Base-by-base conservation (phyloP, 2,113 vertebrate species). In the Heterotis niloticus region DNA sequence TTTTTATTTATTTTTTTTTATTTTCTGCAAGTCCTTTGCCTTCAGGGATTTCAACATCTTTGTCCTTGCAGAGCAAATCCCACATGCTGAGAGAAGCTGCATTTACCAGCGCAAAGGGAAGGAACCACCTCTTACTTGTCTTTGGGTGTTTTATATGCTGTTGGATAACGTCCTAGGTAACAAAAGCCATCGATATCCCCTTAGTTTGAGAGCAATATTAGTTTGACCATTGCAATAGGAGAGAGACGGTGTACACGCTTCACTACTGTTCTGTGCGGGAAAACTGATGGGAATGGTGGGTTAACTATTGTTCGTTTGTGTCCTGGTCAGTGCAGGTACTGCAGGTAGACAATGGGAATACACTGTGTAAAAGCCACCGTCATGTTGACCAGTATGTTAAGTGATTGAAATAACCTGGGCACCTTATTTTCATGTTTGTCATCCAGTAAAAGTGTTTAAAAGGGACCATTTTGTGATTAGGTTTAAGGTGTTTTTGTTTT, bases 391-490 rank as follows among this genome's bases (percentile, higher is more conserved):
- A 57, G 34, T 77, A 68, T 68, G 68, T 54, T 67, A 26, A 81
- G 73, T 51, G 59, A 70, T 80, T 65, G 54, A 78, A 52, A 76
- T 76, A 24, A n/a, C 51, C 73, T 62, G 24, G 65, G 68, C 29
- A 77, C 24, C 75, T 71, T 77, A 64, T 64, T 28, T 76, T 28
- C 34, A 28, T 71, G 52, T 75, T 52, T 20, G 57, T 74, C 24
- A 3, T 23, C 34, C 71, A 74, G 28, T 23, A 78, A 66, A 68
- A 26, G 54, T 54, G 59, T 77, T 75, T 81, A 60, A 70, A 77
- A 64, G 59, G 79, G 79, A 72, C 79, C 79, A 81, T 81, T 69
- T 59, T 62, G 60, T 54, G 66, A 56, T 80, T 75, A 69, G 67
- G 75, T 64, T 77, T 18, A 70, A 34, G 54, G 54, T 57, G 77